These are phyloP conservation scores for Scolopax mira DNA, from an alignment of 2,113 vertebrate genomes.

Conservation along the genomic window DNA sequence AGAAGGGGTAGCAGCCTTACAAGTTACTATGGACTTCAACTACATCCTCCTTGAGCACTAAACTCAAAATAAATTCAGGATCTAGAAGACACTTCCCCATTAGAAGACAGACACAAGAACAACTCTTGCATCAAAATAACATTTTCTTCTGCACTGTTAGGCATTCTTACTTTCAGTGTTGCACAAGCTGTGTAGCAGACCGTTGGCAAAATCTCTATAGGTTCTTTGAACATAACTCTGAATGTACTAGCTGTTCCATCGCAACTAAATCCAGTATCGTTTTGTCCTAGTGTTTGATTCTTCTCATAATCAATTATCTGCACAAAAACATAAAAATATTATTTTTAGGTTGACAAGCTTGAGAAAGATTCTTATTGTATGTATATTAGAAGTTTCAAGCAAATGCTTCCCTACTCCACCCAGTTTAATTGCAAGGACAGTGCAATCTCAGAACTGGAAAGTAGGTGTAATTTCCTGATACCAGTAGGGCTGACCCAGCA, in stretches of 20 bases:
- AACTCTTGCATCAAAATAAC: not conserved
- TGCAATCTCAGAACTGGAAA: not conserved
- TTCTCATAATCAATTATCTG: constrained; percentile 94
- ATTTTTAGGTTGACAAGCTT: not conserved
- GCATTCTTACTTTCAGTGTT: constrained; percentile 83
- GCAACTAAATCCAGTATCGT: constrained; percentile 93
- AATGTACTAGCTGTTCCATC: constrained; percentile 91
- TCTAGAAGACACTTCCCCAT: not conserved
- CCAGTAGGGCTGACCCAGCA: not conserved
- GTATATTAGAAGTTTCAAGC: not conserved
- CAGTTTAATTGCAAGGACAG: not conserved
- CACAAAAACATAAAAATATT: not conserved
- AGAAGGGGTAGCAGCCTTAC: not conserved
- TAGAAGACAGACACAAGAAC: not conserved
- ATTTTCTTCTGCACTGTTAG: not conserved
- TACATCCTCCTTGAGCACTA: not conserved
- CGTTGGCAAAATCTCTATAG: constrained; percentile 89
- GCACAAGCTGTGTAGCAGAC: constrained; percentile 94
- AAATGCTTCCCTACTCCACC: not conserved
- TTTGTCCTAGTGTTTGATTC: constrained; percentile 88
- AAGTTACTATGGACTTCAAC: not conserved
- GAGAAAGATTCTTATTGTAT: not conserved
- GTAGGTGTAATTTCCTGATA: not conserved
- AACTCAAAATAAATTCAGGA: not conserved
- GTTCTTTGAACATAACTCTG: constrained; percentile 95